These are phyloP conservation scores for Drosophila serrata DNA, from an alignment of 1,140 invertebrate genomes.

Conservation along the genomic window DNA sequence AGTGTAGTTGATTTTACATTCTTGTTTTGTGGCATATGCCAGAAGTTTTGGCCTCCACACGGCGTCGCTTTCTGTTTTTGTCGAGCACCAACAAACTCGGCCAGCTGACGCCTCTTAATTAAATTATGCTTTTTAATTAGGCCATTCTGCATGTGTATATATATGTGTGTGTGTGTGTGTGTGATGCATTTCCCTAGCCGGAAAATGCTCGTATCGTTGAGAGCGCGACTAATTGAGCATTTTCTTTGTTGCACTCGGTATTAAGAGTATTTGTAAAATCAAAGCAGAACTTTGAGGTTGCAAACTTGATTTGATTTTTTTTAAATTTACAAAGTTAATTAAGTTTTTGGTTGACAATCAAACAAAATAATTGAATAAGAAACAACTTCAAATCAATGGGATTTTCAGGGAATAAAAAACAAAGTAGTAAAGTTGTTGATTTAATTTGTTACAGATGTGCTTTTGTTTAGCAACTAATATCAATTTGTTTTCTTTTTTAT, in stretches of 20 bases:
- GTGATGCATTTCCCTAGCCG: constrained; percentile 25
- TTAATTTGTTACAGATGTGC: not conserved
- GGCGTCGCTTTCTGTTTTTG: constrained; percentile 39
- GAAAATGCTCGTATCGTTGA: constrained; percentile 20
- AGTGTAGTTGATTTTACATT: constrained; percentile 30
- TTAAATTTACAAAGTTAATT: not conserved
- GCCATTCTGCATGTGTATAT: constrained; percentile 29
- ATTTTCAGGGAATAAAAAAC: not conserved
- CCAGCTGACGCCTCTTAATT: constrained; percentile 73
- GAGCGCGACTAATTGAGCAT: constrained; percentile 54
- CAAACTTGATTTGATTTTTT: constrained; percentile 15
- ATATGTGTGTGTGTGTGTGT: constrained; percentile 12
- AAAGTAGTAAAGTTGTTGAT: not conserved
- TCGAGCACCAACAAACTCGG: constrained; percentile 42
- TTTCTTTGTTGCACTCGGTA: constrained; percentile 55
- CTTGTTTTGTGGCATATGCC: constrained; percentile 73
- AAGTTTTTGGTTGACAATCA: constrained; percentile 1
- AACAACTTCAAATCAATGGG: not conserved
- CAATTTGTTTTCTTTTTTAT: not conserved
- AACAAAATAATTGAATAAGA: not conserved
- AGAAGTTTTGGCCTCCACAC: constrained; percentile 49
- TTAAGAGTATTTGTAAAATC: constrained; percentile 25
- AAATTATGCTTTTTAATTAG: constrained; percentile 81
- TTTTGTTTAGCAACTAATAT: not conserved
- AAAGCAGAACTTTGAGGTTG: constrained; percentile 3